phyloP scores from a whole-genome alignment of 2,113 vertebrate species.

The Ovis canadensis region DNA sequence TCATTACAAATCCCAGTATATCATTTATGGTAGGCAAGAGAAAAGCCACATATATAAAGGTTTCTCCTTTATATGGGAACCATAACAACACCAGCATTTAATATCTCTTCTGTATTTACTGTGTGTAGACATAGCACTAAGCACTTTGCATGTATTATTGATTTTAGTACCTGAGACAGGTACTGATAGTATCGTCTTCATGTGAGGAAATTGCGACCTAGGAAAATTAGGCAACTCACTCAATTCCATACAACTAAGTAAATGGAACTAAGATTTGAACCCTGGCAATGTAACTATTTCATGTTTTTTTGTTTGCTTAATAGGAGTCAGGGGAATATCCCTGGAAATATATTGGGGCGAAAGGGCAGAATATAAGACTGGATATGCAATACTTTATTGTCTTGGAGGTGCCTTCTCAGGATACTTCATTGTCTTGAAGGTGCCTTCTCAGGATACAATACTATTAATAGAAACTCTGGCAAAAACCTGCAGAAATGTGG shows the following conservation, averaged over 20 bases:
- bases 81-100: neutral
- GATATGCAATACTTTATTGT: neutral
- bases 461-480: neutral
- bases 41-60: neutral
- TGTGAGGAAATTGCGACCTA: neutral
- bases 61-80: neutral
- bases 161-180: neutral
- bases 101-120: neutral
- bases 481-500: neutral
- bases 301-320: neutral
- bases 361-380: neutral
- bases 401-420: neutral
- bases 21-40: neutral
- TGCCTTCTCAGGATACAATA: neutral
- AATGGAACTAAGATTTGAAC: neutral
- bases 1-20: neutral
- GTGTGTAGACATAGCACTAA: neutral
- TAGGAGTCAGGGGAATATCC: neutral
- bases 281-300: neutral
- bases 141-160: neutral
- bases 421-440: no score
- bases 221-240: neutral
- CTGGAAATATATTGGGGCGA: neutral
- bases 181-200: neutral
- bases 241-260: neutral